These are phyloP conservation scores for Dolichoris vasculosae DNA, from an alignment of 1,140 invertebrate genomes.

Conservation along the genomic window DNA sequence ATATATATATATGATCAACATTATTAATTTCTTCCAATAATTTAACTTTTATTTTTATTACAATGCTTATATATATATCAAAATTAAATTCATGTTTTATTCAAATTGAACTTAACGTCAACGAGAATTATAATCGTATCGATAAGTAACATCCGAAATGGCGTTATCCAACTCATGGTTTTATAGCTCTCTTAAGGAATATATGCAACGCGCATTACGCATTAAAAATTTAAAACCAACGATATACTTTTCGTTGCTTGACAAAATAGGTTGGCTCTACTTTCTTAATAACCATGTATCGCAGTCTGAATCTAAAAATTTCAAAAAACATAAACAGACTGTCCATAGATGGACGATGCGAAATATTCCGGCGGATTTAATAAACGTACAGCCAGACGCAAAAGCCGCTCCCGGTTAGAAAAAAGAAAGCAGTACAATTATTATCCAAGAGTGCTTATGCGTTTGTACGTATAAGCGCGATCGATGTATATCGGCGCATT, in stretches of 20 bases:
- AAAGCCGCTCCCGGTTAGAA: too few relatives aligned
- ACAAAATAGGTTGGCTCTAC: background rate
- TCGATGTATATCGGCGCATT: slow-evolving; percentile 58
- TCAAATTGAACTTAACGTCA: too few relatives aligned
- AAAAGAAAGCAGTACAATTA: slow-evolving; percentile 5
- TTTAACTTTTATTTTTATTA: background rate
- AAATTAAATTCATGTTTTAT: too few relatives aligned
- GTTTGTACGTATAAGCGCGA: background rate
- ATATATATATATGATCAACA: background rate
- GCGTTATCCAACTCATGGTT: too few relatives aligned
- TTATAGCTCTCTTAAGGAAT: too few relatives aligned
- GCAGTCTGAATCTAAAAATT: too few relatives aligned
- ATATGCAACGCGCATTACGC: background rate
- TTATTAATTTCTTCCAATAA: background rate
- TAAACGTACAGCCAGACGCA: too few relatives aligned
- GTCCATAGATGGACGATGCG: too few relatives aligned
- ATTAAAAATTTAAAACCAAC: background rate
- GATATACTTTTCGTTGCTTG: background rate
- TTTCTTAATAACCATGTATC: background rate
- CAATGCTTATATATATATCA: background rate
- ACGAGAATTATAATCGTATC: too few relatives aligned
- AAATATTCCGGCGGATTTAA: too few relatives aligned
- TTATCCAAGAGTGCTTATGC: background rate
- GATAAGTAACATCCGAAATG: too few relatives aligned
- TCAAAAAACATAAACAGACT: too few relatives aligned